Evolutionary conservation across 2,113 vertebrate species (phyloP).

Genomic region (Lepus americanus): DNA sequence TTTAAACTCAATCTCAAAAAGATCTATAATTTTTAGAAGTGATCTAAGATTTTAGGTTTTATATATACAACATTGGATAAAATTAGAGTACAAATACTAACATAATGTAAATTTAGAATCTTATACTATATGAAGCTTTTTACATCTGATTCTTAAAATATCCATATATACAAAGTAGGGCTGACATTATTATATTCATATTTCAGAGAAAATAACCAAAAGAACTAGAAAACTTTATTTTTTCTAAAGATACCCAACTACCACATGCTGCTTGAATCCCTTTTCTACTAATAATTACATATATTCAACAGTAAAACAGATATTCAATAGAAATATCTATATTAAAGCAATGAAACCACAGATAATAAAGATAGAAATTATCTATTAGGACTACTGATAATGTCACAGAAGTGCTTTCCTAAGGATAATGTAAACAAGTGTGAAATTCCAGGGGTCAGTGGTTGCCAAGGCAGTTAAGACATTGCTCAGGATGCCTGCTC

Average conservation of each 20-base stretch:
- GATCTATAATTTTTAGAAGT: neutral
- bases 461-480: too few relatives aligned
- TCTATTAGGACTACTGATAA: neutral
- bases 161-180: neutral
- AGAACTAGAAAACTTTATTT: neutral
- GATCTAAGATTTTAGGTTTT: neutral
- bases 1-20: neutral
- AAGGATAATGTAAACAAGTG: neutral
- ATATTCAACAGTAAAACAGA: neutral
- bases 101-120: neutral
- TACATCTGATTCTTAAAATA: neutral
- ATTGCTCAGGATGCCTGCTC: too few relatives aligned
- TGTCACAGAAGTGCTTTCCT: neutral
- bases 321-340: neutral
- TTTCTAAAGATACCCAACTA: neutral
- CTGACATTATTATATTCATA: neutral
- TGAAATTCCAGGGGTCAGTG: neutral
- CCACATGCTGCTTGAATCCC: neutral
- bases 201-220: neutral
- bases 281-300: neutral
- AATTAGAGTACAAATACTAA: neutral
- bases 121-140: neutral
- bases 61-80: neutral
- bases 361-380: neutral
- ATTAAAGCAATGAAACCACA: neutral